Conservation (phyloP, 2,888 invertebrate genomes). For the Rhyacophila evoluta region DNA sequence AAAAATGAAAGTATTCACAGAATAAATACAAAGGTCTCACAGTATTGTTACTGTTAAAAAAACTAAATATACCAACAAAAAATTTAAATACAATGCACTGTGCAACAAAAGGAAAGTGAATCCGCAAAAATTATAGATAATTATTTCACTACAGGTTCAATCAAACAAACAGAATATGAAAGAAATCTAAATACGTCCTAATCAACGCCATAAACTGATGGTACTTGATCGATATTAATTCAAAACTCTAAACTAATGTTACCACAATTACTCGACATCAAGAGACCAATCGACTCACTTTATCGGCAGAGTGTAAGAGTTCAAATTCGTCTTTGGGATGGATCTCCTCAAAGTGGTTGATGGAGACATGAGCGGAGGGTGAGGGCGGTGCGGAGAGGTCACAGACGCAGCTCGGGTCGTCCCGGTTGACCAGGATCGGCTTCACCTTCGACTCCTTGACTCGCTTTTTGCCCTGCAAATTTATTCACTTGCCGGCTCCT, state of each 20-base stretch:
- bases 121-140: neutral
- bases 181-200: too few species aligned
- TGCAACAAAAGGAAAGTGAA: neutral
- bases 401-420: slow-evolving; percentile 73
- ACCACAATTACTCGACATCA: too few species aligned
- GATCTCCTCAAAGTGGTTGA: slow-evolving; percentile 83
- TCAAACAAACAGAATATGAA: too few species aligned
- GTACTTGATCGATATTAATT: too few species aligned
- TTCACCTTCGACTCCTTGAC: slow-evolving; percentile 78
- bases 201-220: too few species aligned
- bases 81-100: neutral
- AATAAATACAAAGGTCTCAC: neutral
- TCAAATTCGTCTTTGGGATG: slow-evolving; percentile 85
- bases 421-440: slow-evolving; percentile 82
- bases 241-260: too few species aligned
- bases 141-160: neutral
- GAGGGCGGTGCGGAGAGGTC: slow-evolving; percentile 63
- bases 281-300: slow-evolving; percentile 47
- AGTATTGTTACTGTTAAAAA: neutral
- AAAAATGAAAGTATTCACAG: neutral
- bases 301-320: slow-evolving; percentile 63
- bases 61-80: too few species aligned
- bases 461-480: slow-evolving; percentile 45
- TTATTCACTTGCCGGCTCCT: slow-evolving; percentile 6
- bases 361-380: slow-evolving; percentile 60